phyloP scores from a whole-genome alignment of 2,888 invertebrate genomes.

The Phragmatobia fuliginosa region DNA sequence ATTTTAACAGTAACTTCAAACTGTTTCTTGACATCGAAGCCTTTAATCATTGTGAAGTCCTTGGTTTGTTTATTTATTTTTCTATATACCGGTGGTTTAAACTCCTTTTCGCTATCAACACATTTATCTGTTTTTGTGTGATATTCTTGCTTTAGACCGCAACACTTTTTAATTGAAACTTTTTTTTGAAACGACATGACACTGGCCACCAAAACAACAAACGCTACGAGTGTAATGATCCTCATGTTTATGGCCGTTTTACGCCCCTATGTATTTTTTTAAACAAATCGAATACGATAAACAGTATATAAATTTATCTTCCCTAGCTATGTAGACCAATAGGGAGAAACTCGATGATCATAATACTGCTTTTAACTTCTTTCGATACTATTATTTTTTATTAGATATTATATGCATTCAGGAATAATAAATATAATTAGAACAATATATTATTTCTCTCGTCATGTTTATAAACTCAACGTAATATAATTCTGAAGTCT shows the following conservation, averaged over 20 bases:
- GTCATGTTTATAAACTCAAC: background rate
- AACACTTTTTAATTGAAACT: constrained; percentile 2
- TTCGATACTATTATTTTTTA: too few species aligned
- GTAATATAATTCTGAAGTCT: background rate
- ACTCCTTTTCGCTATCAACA: background rate
- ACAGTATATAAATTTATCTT: too few species aligned
- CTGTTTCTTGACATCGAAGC: background rate
- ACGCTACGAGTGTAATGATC: background rate
- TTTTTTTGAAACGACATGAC: background rate
- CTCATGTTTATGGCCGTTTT: background rate
- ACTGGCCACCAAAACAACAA: background rate
- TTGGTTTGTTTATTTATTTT: background rate
- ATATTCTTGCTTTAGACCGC: background rate
- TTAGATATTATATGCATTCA: too few species aligned
- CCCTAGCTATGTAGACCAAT: too few species aligned
- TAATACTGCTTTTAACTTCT: too few species aligned
- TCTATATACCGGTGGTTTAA: background rate
- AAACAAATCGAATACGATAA: too few species aligned
- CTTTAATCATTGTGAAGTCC: background rate
- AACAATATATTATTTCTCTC: background rate
- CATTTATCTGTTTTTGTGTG: background rate
- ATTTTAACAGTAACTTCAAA: background rate
- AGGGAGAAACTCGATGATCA: too few species aligned
- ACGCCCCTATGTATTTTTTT: background rate
- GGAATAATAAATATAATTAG: background rate